These are phyloP conservation scores for Cheilosia pagana DNA, from an alignment of 2,888 invertebrate genomes.

Conservation along the genomic window DNA sequence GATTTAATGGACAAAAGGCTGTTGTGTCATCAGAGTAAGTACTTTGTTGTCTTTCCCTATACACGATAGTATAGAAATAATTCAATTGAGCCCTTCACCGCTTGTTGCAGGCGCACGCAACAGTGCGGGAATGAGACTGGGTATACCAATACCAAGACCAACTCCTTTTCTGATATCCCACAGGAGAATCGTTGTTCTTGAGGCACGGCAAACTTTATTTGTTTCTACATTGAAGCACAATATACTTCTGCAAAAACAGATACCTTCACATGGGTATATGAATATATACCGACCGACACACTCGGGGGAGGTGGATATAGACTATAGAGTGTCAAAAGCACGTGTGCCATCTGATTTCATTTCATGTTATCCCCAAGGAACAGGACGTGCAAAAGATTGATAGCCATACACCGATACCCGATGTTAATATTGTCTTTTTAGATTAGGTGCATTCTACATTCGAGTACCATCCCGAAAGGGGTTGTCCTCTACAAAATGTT, in stretches of 20 bases:
- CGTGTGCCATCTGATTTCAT: constrained; percentile 70
- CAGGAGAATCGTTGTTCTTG: constrained; percentile 42
- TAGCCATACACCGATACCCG: constrained; percentile 57
- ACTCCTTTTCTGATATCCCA: constrained; percentile 39
- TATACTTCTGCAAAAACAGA: constrained; percentile 22
- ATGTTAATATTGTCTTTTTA: constrained; percentile 69
- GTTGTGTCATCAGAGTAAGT: constrained; percentile 46
- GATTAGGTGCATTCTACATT: constrained; percentile 58
- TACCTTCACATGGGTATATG: constrained; percentile 2
- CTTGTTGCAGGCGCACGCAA: constrained; percentile 67
- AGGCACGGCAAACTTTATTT: constrained; percentile 59
- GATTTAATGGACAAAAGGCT: constrained; percentile 63
- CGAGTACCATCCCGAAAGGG: constrained; percentile 42
- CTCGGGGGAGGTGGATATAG: constrained; percentile 25
- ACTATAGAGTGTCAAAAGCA: constrained; percentile 59
- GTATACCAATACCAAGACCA: constrained; percentile 14
- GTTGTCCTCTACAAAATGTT: constrained; percentile 51
- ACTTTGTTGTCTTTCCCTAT: constrained; percentile 9
- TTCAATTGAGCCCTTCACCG: constrained; percentile 48
- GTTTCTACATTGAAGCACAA: constrained; percentile 61
- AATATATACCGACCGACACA: neutral
- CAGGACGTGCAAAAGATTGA: constrained; percentile 72
- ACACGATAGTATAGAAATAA: constrained; percentile 59
- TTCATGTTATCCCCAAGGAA: constrained; percentile 64
- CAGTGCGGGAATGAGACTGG: constrained; percentile 23